These are phyloP conservation scores for Mythimna albipuncta DNA, from an alignment of 2,888 invertebrate genomes.

Conservation along the genomic window DNA sequence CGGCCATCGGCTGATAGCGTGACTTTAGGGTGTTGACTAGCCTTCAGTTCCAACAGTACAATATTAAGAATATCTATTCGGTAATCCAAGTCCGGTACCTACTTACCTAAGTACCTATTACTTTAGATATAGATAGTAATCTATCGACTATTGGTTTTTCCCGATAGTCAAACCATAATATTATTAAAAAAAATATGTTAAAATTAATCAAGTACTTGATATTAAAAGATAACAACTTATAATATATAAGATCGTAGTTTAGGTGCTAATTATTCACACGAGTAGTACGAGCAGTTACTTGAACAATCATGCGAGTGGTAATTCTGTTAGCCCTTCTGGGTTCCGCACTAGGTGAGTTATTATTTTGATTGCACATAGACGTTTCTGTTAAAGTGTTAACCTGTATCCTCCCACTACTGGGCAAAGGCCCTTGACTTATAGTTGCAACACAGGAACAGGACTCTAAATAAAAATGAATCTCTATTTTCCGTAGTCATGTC, in stretches of 20 bases:
- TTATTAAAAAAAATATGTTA: background rate
- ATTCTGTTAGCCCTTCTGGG: constrained; percentile 68
- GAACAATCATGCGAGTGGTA: constrained; percentile 65
- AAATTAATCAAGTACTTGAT: constrained; percentile 32
- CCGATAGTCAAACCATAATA: constrained; percentile 9
- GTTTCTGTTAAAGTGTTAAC: background rate
- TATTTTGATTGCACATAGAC: background rate
- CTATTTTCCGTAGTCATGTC: too few relatives aligned
- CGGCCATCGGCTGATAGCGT: too few relatives aligned
- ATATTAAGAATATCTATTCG: background rate
- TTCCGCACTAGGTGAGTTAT: constrained; percentile 74
- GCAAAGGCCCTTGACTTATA: too few relatives aligned
- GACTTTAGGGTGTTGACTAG: too few relatives aligned
- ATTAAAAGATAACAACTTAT: constrained; percentile 45
- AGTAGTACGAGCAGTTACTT: constrained; percentile 15
- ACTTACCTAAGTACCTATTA: background rate
- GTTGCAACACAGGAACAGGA: background rate
- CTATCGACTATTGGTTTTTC: constrained; percentile 12
- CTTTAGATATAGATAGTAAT: constrained; percentile 4
- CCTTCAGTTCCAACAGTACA: background rate
- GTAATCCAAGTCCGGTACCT: background rate
- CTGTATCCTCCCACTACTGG: background rate
- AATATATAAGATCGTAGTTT: constrained; percentile 37
- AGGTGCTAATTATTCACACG: background rate
- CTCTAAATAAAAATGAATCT: too few relatives aligned